A percentile compares a stretch with the other conserved stretches of the same genome.
Evolutionary conservation across 2,797 vertebrate genomes (phyloP).

Genomic region (Urosaurus nigricauda): DNA sequence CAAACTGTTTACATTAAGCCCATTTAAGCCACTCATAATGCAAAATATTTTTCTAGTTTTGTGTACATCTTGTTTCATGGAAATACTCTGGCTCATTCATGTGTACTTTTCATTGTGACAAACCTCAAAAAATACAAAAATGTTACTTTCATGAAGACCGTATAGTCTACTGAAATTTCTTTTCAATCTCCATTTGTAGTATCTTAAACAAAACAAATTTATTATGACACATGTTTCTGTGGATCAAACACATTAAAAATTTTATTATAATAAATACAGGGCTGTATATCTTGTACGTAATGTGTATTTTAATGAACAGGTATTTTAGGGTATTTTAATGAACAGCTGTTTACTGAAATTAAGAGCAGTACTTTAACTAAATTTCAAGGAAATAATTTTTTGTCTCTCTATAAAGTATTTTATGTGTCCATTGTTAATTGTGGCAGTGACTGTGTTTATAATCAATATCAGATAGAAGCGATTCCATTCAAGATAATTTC

Average conservation of each 20-base stretch:
- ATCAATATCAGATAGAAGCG: conserved; percentile 15
- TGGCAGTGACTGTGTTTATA: conserved; percentile 6
- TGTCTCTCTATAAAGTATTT: background rate
- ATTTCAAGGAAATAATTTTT: conserved; percentile 9
- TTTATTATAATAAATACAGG: background rate
- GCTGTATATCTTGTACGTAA: background rate
- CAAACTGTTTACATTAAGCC: too few species aligned
- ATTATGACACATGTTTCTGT: background rate
- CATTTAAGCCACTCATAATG: too few species aligned
- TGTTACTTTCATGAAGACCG: too few species aligned
- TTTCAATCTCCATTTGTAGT: background rate
- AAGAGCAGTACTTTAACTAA: background rate
- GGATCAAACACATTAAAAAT: background rate
- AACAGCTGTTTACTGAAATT: conserved; percentile 18
- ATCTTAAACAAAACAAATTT: background rate
- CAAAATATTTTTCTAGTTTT: too few species aligned
- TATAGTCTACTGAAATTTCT: too few species aligned
- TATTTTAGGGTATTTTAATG: background rate
- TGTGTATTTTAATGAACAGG: conserved; percentile 24
- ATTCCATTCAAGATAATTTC: conserved; percentile 15
- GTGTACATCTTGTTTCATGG: too few species aligned
- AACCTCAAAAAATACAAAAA: too few species aligned
- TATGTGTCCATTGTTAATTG: background rate
- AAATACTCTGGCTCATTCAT: too few species aligned
- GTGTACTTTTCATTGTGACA: too few species aligned